Conservation (phyloP, 2,888 invertebrate genomes). For the Gryllus longicercus region DNA sequence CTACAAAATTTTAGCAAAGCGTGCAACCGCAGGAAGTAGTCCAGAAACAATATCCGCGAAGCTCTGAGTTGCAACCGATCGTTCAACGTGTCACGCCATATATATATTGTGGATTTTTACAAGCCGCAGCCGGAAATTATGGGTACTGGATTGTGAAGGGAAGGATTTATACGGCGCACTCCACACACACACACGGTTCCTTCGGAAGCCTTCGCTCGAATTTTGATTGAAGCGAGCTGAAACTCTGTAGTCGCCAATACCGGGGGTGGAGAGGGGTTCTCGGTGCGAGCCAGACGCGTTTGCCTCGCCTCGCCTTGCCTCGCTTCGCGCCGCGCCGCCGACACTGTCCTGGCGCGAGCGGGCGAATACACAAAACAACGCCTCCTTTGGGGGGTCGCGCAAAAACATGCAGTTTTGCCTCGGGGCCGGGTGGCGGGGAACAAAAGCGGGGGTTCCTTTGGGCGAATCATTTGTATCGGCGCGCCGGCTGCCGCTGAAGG, state of each 20-base stretch:
- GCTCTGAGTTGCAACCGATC: no score
- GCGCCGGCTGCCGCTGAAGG: background rate
- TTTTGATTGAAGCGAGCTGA: background rate
- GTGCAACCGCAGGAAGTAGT: no score
- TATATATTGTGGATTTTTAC: no score
- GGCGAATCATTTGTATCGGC: background rate
- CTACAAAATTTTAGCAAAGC: no score
- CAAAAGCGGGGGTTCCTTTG: constrained; percentile 1
- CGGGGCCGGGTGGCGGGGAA: background rate
- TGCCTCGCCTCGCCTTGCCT: background rate
- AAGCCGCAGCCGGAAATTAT: no score
- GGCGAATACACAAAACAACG: background rate
- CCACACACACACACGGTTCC: background rate
- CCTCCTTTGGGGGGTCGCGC: background rate
- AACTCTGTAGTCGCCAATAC: background rate
- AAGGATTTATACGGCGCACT: no score
- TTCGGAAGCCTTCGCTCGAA: background rate
- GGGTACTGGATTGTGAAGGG: no score
- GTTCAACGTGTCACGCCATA: no score
- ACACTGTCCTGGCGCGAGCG: background rate
- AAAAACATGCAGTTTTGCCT: background rate
- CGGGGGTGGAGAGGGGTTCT: background rate
- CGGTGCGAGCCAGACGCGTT: background rate
- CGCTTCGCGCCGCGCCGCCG: background rate
- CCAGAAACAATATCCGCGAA: no score